Base-by-base conservation (phyloP, 2,113 vertebrate species). In the Perccottus glenii region DNA sequence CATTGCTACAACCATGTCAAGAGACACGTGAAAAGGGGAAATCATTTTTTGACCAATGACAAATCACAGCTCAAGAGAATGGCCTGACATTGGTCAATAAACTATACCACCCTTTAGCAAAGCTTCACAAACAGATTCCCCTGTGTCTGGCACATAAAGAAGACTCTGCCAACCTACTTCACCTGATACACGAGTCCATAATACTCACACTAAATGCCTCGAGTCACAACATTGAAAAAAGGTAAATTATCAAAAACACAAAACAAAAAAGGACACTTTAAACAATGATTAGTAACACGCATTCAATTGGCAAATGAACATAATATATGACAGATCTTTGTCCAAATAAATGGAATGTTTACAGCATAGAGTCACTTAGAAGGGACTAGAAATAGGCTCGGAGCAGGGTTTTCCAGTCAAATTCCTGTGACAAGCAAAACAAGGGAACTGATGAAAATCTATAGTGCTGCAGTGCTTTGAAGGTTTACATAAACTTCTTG, bases 271-370 rank as follows among this genome's bases (percentile, higher is more conserved):
- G 44, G 66, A 56, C 8, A 14, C 71, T 68, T 82, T 49, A 67
- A 77, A 79, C 50, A 56, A 69, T 56, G 15, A 73, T 75, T 78
- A 86, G 69, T 73, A 83, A 85, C 75, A 90, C 82, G 83, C 81
- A 66, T 78, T 83, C 69, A 67, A 60, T 71, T 83, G 84, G 87
- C 84, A 86, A 84, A 64, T 73, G 75, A 85, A 82, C 61, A 69
- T 52, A 52, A 40, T 75, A 86, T 80, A 75, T 81, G 58, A 85
- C 69, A 16, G 59, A 74, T 58, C 66, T 49, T 52, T 74, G 78
- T 79, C 74, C 79, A 88, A 83, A 81, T 52, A 75, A 66, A 84
- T 73, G 90, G 90, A 91, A 91, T 90, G 90, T 89, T 87, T 91
- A 90, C 88, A 89, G 88, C 83, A 80, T 88, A 77, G 60, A 76